These are phyloP conservation scores for Morus bassanus DNA, from an alignment of 2,797 vertebrate species.

Conservation along the genomic window DNA sequence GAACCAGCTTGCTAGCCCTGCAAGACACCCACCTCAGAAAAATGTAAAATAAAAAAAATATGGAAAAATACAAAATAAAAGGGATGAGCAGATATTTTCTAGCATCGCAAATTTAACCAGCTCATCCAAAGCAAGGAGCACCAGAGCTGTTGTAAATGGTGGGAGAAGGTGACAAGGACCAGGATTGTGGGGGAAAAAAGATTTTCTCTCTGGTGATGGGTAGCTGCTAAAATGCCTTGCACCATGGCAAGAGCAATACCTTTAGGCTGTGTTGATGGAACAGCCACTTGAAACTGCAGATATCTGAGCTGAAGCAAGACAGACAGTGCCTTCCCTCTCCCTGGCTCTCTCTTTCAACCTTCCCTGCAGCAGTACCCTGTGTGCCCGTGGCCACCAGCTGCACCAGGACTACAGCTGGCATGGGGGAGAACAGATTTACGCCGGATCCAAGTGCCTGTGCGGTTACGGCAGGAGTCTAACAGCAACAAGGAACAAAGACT, in stretches of 20 bases:
- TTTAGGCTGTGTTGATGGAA: neutral
- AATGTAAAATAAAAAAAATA: neutral
- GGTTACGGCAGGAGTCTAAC: neutral
- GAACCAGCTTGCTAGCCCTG: neutral
- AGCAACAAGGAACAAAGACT: neutral
- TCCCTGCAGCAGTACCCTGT: neutral
- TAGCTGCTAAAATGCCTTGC: neutral
- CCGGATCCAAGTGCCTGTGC: neutral
- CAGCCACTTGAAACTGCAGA: neutral
- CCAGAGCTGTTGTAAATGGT: neutral
- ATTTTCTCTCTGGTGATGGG: neutral
- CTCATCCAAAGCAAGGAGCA: neutral
- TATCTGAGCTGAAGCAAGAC: neutral
- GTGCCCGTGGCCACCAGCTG: neutral
- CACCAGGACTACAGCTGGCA: neutral
- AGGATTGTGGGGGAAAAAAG: rapidly evolving
- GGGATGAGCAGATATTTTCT: neutral
- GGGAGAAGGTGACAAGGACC: neutral
- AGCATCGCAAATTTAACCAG: neutral
- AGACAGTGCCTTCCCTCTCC: neutral
- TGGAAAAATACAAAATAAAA: neutral
- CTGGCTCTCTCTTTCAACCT: neutral
- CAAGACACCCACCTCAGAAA: neutral
- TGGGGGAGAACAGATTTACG: neutral
- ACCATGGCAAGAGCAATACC: neutral